Evolutionary conservation across 37 sponge, comb jelly and placozoan species (phyloP), one percentile per base, ranked within the genome.

Genomic region (Bolinopsis microptera): DNA sequence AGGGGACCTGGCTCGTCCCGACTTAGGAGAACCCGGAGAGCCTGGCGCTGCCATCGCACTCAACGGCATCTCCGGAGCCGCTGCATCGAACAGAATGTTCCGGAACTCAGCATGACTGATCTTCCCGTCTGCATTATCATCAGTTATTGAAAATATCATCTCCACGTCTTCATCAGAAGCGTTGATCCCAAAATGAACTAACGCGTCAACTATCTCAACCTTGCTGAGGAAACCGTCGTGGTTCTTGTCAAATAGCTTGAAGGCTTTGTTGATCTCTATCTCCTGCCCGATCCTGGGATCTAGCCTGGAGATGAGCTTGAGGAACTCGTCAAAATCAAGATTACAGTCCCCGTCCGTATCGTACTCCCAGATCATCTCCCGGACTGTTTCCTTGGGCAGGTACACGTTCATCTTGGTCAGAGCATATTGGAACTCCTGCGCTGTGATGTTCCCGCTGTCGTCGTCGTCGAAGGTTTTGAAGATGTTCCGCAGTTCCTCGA

Each of bases 241-340:
- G 61, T 86, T 34, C 61, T 41, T 39, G 31, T 86, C 90, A 23
- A 86, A 86, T 1, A 86, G 61, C 48, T 86, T 86, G 90, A 86
- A 86, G 0, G 90, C 90, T 23, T 86, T 86, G 61, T 86, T 86
- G n/a, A 86, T 86, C 31, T 86, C 90, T 38, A 86, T 86, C 61
- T 86, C 90, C 90, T 86, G 90, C 2, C 90, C 36, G 61, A 86
- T 38, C 3, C 35, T 39, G 26, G 90, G 90, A 30, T 86, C 90
- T 28, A 86, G 61, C 30, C 34, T 86, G 61, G 90, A 35, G 1
- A 86, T 41, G n/a, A 86, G 61, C 36, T 86, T 86, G 41, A 86
- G 34, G 90, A 86, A 86, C 61, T 86, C 90, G 5, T 33, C 36
- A n/a, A 86, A 41, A 30, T 86, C 90, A 3, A 86, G 61, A n/a